A percentile compares a stretch with the other conserved stretches of the same genome.
phyloP scores from a whole-genome alignment of 2,113 vertebrate species.

The Procavia capensis region DNA sequence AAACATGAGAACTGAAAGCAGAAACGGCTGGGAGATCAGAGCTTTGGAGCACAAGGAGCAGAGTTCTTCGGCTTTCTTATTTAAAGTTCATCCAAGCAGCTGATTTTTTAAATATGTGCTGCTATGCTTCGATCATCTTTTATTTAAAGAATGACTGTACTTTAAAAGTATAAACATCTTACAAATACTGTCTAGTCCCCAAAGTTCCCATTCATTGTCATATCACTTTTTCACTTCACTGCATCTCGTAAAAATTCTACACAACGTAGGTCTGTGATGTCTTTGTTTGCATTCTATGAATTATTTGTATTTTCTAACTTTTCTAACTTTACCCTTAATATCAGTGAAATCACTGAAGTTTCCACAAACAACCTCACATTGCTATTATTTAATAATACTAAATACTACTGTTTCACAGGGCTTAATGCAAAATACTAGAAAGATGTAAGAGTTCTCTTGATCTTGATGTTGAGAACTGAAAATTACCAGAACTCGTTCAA shows the following conservation, averaged over 20 bases:
- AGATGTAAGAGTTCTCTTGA: constrained; percentile 75
- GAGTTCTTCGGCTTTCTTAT: background rate
- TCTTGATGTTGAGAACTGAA: constrained; percentile 70
- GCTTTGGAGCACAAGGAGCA: background rate
- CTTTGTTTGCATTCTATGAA: background rate
- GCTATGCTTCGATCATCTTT: background rate
- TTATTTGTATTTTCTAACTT: background rate
- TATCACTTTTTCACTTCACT: background rate
- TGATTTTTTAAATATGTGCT: background rate
- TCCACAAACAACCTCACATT: constrained; percentile 74
- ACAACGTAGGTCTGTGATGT: background rate
- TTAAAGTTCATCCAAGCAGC: background rate
- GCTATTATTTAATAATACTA: constrained; percentile 77
- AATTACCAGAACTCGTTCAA: constrained; percentile 64
- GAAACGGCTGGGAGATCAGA: background rate
- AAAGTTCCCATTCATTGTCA: background rate
- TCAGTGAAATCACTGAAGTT: constrained; percentile 59
- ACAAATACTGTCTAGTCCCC: background rate
- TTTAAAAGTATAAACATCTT: background rate
- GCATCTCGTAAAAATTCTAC: background rate
- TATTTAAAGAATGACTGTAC: background rate
- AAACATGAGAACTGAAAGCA: background rate
- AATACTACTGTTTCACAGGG: constrained; percentile 65
- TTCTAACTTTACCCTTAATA: constrained; percentile 55
- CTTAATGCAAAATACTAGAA: constrained; percentile 76